Evolutionary conservation across 2,888 invertebrate genomes (phyloP).

Genomic region (Meghimatium bilineatum): DNA sequence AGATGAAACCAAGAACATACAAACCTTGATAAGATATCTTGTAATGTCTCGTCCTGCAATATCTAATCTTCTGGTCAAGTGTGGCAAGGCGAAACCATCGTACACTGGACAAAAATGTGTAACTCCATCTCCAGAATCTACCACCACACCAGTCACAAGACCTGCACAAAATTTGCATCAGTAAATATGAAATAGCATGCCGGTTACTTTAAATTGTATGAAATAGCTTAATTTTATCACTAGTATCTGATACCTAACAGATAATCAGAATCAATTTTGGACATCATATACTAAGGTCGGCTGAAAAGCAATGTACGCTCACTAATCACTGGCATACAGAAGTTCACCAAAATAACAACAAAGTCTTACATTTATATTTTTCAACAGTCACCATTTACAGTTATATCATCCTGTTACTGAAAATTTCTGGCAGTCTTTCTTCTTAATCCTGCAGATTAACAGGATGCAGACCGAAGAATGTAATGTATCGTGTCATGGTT

Average conservation of each 20-base stretch:
- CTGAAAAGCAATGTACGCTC: too few relatives aligned
- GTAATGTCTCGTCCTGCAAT: constrained; percentile 99
- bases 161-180: constrained; percentile 77
- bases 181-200: background rate
- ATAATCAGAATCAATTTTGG: too few relatives aligned
- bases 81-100: constrained; percentile 96
- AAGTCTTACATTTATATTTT: too few relatives aligned
- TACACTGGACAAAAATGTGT: constrained; percentile 99
- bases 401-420: too few relatives aligned
- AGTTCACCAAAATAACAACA: too few relatives aligned
- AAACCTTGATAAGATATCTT: constrained; percentile 94
- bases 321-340: too few relatives aligned
- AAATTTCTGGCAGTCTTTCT: too few relatives aligned
- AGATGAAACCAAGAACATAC: background rate
- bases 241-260: background rate
- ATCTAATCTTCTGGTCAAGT: constrained; percentile 94
- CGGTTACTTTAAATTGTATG: background rate
- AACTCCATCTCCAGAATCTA: constrained; percentile 99
- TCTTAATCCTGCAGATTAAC: too few relatives aligned
- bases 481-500: too few relatives aligned
- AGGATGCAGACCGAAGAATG: too few relatives aligned
- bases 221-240: background rate
- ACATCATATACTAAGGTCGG: too few relatives aligned
- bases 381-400: too few relatives aligned
- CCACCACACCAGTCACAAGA: constrained; percentile 96